A percentile compares a stretch with the other conserved stretches of the same genome.
Evolutionary conservation across 2,888 invertebrate genomes (phyloP).

Genomic region (Dryobotodes eremita): DNA sequence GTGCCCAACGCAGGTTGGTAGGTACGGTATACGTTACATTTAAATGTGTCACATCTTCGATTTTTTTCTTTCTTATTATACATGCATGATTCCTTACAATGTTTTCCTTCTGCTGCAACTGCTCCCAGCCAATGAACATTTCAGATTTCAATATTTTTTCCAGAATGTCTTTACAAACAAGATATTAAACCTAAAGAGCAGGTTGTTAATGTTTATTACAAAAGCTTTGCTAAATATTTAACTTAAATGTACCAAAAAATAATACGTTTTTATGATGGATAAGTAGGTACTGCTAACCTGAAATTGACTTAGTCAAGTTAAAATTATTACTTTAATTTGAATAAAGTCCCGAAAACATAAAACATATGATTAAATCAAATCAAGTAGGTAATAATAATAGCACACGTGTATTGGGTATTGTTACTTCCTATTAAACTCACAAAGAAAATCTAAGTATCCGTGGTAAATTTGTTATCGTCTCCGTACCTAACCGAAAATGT

Average conservation of each 20-base stretch:
- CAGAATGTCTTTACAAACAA: not conserved
- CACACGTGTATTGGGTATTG: constrained; percentile 17
- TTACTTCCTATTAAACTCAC: constrained; percentile 16
- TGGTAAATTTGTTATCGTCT: constrained; percentile 55
- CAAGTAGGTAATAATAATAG: constrained; percentile 7
- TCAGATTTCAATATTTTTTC: not conserved
- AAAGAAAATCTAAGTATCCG: constrained; percentile 32
- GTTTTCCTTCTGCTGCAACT: not conserved
- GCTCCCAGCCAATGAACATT: not conserved
- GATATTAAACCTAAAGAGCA: constrained; percentile 4
- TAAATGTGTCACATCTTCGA: not conserved
- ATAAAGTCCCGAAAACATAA: constrained; percentile 1
- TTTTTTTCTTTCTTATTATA: not conserved
- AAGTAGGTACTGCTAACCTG: not conserved
- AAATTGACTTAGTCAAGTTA: not conserved
- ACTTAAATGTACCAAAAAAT: not conserved
- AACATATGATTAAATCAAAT: not conserved
- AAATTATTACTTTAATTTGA: not conserved
- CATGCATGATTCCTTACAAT: not conserved
- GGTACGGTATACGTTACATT: not conserved
- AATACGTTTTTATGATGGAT: not conserved
- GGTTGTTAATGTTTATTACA: constrained; percentile 6
- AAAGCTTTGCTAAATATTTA: not conserved
- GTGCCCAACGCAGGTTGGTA: not conserved
- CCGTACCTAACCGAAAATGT: constrained; percentile 49